Percentiles rank a stretch among this genome's conserved stretches.
These are phyloP conservation scores for Drosophila tripunctata DNA, from an alignment of 2,888 invertebrate genomes.

Conservation along the genomic window DNA sequence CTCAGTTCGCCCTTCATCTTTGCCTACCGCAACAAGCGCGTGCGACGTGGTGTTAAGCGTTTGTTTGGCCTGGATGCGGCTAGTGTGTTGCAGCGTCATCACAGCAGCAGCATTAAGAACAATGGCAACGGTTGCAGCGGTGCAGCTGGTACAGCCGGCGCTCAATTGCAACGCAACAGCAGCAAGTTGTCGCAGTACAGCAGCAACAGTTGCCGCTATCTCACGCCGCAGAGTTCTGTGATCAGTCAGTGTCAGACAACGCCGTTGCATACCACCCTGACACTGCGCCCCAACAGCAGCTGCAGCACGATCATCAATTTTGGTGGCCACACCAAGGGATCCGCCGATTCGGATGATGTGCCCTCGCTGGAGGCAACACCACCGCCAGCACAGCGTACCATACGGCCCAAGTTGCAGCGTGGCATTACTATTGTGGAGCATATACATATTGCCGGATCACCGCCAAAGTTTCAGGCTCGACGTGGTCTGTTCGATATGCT, in stretches of 20 bases:
- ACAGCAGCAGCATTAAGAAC: constrained; percentile 77
- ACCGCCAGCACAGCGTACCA: constrained; percentile 36
- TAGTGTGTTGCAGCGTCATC: constrained; percentile 77
- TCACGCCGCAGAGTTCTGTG: constrained; percentile 81
- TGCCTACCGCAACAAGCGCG: constrained; percentile 84
- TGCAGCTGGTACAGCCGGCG: constrained; percentile 45
- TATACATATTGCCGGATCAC: constrained; percentile 64
- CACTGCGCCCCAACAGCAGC: constrained; percentile 77
- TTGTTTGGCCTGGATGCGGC: constrained; percentile 81
- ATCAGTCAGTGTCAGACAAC: constrained; percentile 58
- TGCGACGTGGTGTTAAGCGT: constrained; percentile 83
- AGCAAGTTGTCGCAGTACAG: constrained; percentile 84
- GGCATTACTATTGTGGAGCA: constrained; percentile 81
- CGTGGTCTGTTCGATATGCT: constrained; percentile 81
- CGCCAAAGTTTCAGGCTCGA: constrained; percentile 66
- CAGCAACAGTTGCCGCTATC: constrained; percentile 82
- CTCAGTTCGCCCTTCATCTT: constrained; percentile 84
- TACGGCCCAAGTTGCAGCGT: constrained; percentile 73
- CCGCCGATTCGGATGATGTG: constrained; percentile 61
- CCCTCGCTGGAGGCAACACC: constrained; percentile 43
- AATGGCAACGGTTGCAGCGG: constrained; percentile 47
- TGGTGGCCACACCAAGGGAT: constrained; percentile 37
- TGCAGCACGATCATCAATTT: constrained; percentile 81
- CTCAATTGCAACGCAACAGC: constrained; percentile 82
- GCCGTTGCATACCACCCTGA: constrained; percentile 63